Evolutionary conservation across 1,140 invertebrate species (phyloP).

Genomic region (Drosophila mayri): DNA sequence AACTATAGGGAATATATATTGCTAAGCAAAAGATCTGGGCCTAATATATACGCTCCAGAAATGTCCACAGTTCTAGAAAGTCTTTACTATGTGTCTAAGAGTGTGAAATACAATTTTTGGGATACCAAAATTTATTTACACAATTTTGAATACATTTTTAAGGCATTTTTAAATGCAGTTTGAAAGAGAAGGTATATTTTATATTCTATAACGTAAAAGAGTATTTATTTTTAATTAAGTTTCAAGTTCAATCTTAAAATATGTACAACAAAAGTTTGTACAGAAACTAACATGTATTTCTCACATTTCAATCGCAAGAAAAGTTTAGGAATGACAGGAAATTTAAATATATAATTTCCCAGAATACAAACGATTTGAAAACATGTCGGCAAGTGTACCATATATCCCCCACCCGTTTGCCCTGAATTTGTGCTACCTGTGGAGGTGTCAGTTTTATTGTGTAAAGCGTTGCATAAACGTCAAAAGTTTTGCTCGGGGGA

Average conservation of each 20-base stretch:
- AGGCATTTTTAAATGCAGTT: too few relatives aligned
- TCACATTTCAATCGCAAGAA: too few relatives aligned
- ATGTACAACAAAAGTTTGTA: not conserved
- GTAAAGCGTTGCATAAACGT: constrained; percentile 49
- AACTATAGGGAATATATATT: not conserved
- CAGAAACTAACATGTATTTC: not conserved
- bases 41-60: too few relatives aligned
- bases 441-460: constrained; percentile 45
- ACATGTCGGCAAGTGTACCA: constrained; percentile 1
- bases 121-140: too few relatives aligned
- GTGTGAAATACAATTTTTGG: too few relatives aligned
- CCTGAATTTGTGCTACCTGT: constrained; percentile 36
- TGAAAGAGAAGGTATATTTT: too few relatives aligned
- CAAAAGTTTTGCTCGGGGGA: constrained; percentile 20
- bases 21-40: not conserved
- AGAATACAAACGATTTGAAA: not conserved
- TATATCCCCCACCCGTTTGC: not conserved
- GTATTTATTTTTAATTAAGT: too few relatives aligned
- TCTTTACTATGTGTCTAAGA: too few relatives aligned
- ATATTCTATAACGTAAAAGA: too few relatives aligned
- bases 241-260: not conserved
- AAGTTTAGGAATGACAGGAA: not conserved
- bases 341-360: not conserved
- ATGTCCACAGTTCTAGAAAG: too few relatives aligned
- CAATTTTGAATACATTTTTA: too few relatives aligned